phyloP scores from a whole-genome alignment of 1,140 invertebrate species.

The Pissodes strobi region DNA sequence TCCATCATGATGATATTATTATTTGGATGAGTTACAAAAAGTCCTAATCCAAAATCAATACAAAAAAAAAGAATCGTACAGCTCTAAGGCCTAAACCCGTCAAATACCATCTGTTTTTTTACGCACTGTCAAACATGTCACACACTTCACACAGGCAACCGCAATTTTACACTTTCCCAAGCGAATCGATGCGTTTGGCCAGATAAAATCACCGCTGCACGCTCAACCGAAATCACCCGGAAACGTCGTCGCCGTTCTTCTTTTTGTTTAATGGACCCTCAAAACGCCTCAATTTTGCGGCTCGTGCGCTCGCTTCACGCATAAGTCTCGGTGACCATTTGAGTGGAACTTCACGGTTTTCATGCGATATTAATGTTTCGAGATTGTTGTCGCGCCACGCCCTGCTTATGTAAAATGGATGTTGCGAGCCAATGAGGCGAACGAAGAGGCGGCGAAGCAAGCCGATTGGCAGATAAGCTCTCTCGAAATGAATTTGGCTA shows the following conservation, averaged over 20 bases:
- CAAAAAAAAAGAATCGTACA: too few relatives aligned
- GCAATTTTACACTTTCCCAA: slow-evolving; percentile 32
- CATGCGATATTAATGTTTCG: slow-evolving; percentile 35
- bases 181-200: slow-evolving; percentile 29
- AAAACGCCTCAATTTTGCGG: slow-evolving; percentile 24
- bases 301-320: slow-evolving; percentile 29
- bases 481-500: background rate
- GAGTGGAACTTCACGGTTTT: slow-evolving; percentile 42
- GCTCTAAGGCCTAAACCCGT: background rate
- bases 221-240: slow-evolving; percentile 21
- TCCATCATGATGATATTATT: background rate
- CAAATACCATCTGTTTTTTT: background rate
- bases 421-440: slow-evolving; percentile 27
- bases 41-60: too few relatives aligned
- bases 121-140: background rate
- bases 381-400: slow-evolving; percentile 31
- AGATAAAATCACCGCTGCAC: slow-evolving; percentile 28
- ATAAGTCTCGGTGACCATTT: slow-evolving; percentile 43
- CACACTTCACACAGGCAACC: slow-evolving; percentile 8
- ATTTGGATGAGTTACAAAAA: too few relatives aligned
- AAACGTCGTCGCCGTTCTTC: slow-evolving; percentile 2
- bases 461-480: slow-evolving; percentile 8
- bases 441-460: background rate
- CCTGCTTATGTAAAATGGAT: slow-evolving; percentile 40
- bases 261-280: slow-evolving; percentile 3